Conservation (phyloP, 2,113 vertebrate species). For the Neolamprologus variostigma region DNA sequence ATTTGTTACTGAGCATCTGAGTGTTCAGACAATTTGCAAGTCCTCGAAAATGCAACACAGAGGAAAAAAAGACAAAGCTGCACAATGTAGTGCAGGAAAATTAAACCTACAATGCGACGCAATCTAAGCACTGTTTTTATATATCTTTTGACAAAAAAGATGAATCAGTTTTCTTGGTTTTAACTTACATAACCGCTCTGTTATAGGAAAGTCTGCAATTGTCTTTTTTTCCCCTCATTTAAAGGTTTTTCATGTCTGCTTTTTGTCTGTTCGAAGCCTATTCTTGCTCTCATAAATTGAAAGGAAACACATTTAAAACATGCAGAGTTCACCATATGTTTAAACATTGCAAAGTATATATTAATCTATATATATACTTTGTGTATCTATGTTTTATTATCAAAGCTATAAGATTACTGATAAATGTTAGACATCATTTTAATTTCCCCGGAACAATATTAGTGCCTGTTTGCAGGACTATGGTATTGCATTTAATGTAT, state of each 20-base stretch:
- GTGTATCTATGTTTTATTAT: not conserved
- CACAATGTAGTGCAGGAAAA: not conserved
- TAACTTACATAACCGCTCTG: not conserved
- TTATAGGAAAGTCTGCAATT: not conserved
- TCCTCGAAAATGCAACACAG: not conserved
- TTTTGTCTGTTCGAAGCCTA: not conserved
- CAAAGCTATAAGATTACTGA: not conserved
- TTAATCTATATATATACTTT: not conserved
- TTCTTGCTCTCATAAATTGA: not conserved
- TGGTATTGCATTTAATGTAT: not conserved
- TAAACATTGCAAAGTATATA: not conserved
- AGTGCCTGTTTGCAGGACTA: not conserved
- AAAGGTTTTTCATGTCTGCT: not conserved
- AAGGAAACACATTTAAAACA: not conserved
- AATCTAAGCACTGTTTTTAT: not conserved
- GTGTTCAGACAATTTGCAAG: slow-evolving; percentile 22
- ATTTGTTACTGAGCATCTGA: slow-evolving; percentile 38
- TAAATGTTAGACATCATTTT: not conserved
- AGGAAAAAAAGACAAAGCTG: slow-evolving; percentile 24
- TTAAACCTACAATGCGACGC: not conserved
- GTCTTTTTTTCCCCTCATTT: fast-evolving
- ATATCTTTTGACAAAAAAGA: not conserved
- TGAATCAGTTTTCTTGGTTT: not conserved
- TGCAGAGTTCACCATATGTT: not conserved
- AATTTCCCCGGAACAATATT: not conserved